Conservation (phyloP, 2,888 invertebrate genomes). For the Phania funesta region DNA sequence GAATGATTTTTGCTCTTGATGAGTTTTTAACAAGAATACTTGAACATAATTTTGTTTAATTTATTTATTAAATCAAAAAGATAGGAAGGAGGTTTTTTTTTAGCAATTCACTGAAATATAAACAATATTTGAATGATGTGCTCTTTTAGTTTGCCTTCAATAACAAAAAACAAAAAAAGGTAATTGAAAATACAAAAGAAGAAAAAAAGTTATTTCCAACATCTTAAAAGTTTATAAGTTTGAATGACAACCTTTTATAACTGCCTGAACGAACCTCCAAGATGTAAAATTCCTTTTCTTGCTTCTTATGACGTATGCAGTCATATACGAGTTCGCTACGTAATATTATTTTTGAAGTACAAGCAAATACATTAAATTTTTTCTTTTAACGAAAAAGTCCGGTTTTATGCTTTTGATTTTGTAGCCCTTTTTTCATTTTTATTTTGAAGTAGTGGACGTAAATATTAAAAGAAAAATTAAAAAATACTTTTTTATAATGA, state of each 20-base stretch:
- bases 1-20: slow-evolving; percentile 15
- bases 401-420: slow-evolving; percentile 23
- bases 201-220: slow-evolving; percentile 14
- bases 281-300: slow-evolving; percentile 8
- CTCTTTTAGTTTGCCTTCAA: neutral
- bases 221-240: slow-evolving; percentile 46
- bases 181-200: slow-evolving; percentile 7
- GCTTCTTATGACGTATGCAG: neutral
- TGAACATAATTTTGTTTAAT: slow-evolving; percentile 26
- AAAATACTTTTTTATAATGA: slow-evolving; percentile 33
- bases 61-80: slow-evolving; percentile 30
- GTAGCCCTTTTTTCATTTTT: slow-evolving; percentile 33
- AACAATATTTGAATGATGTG: neutral
- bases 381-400: slow-evolving; percentile 29
- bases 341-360: slow-evolving; percentile 10
- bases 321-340: neutral
- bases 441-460: neutral
- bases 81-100: neutral
- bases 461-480: slow-evolving; percentile 18
- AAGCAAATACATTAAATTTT: slow-evolving; percentile 20
- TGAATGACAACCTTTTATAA: neutral
- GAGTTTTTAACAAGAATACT: slow-evolving; percentile 45
- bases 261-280: slow-evolving; percentile 35
- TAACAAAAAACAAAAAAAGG: neutral
- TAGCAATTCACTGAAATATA: neutral